Base-by-base conservation (phyloP, 2,113 vertebrate genomes). In the Scophthalmus maximus region DNA sequence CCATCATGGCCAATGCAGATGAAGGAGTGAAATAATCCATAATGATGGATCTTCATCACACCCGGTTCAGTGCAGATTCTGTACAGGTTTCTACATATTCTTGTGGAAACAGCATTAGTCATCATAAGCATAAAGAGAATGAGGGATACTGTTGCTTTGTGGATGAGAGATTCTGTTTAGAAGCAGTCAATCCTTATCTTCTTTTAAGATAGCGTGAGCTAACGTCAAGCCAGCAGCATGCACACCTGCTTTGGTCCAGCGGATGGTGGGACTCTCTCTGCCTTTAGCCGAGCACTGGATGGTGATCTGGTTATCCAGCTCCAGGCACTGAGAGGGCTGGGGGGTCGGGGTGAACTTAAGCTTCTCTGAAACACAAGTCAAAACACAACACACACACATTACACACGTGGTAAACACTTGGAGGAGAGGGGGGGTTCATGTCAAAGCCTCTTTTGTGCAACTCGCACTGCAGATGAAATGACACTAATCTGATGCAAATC, bases 281-380 rank as follows among this genome's bases (percentile, higher is more conserved):
- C 97, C 97, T 0, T 94, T 97, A 76, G 98, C 98, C 0, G 96
- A 97, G 76, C 98, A 99, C 76, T 94, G 95, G 62, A 99, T 94
- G 0, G 88, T 95, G 63, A 95, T 94, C 58, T 96, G 94, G 64
- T 96, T 96, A 82, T 97, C 95, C 68, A 98, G 95, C 91, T 99
- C 96, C 92, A 98, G 94, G 89, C 98, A 99, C 87, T 98, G 97
- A 71, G 94, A 88, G 0, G 95, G 90, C 85, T 95, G 97, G 1
- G 98, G 98, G 0, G 95, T 93, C 0, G 98, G 98, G 0, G 98
- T 98, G 91, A 99, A 99, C 92, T 99, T 99, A 64, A 99, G 93
- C 83, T 96, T 97, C 87, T 98, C 97, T 99, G 94, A 46, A 93
- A 91, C 23, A 88, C 73, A 81, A 84, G 62, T 66, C 27, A 52